Evolutionary conservation across 2,797 vertebrate genomes (phyloP).

Genomic region (Poliocrania exsul): DNA sequence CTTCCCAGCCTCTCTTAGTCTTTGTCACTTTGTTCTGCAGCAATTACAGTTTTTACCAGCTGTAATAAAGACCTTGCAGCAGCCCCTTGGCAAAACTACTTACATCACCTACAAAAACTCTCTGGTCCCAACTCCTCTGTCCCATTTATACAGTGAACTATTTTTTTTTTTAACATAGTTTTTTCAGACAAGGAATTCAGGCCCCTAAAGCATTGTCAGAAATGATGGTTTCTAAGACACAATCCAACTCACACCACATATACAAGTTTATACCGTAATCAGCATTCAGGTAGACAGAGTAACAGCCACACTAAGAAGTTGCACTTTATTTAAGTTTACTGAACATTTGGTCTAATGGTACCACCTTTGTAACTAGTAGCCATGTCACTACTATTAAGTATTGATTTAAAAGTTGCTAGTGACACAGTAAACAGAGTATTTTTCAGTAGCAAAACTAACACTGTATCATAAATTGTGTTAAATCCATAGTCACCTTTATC

Average conservation of each 20-base stretch:
- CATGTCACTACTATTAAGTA: background rate
- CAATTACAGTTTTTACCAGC: background rate
- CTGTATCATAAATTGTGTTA: background rate
- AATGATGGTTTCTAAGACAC: background rate
- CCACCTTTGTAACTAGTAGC: background rate
- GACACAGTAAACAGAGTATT: background rate
- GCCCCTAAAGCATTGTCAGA: background rate
- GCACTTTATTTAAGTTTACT: background rate
- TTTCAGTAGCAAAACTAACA: background rate
- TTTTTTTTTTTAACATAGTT: background rate
- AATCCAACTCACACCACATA: background rate
- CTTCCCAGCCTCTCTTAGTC: background rate
- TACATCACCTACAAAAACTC: background rate
- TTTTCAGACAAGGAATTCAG: background rate
- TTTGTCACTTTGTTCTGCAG: background rate
- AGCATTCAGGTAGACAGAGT: background rate
- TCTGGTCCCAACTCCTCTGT: fast-evolving
- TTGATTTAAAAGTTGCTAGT: background rate
- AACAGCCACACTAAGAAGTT: background rate
- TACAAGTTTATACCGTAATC: background rate
- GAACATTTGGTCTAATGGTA: background rate
- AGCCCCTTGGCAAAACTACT: background rate
- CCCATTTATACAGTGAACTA: background rate
- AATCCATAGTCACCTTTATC: background rate
- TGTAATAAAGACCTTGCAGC: background rate